A percentile compares a stretch with the other conserved stretches of the same genome.
Conservation (phyloP, 1,140 invertebrate genomes). For the Hirudo medicinalis region DNA sequence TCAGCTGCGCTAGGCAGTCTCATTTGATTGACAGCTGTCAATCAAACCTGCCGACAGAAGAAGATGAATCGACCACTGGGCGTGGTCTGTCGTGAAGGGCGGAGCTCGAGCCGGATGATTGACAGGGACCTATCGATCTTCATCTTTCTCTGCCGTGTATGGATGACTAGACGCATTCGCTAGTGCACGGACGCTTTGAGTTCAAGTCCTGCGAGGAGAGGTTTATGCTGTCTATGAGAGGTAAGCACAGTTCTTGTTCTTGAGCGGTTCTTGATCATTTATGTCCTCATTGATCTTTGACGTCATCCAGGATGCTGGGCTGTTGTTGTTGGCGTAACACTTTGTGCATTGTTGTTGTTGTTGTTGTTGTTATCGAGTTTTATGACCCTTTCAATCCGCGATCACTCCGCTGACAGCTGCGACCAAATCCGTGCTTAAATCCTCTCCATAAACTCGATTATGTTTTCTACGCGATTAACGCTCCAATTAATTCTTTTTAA, state of each 20-base stretch:
- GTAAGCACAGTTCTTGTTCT: not conserved
- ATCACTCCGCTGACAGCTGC: too few species aligned
- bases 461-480: too few species aligned
- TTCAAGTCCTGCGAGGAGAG: not conserved
- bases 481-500: too few species aligned
- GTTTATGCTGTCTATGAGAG: not conserved
- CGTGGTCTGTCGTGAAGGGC: not conserved
- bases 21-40: slow-evolving; percentile 11
- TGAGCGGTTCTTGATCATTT: not conserved
- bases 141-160: slow-evolving; percentile 1
- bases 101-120: not conserved
- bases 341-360: too few species aligned
- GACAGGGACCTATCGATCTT: slow-evolving; percentile 12
- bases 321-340: too few species aligned
- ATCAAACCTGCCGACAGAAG: not conserved
- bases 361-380: too few species aligned
- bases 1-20: not conserved
- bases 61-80: slow-evolving; percentile 10
- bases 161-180: not conserved
- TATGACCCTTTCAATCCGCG: too few species aligned
- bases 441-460: too few species aligned
- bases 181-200: not conserved
- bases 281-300: not conserved
- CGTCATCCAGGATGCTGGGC: not conserved
- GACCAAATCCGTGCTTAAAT: too few species aligned